A percentile compares a stretch with the other conserved stretches of the same genome.
These are phyloP conservation scores for Cyanoramphus novaezelandiae DNA, from an alignment of 2,113 vertebrate species.

Conservation along the genomic window DNA sequence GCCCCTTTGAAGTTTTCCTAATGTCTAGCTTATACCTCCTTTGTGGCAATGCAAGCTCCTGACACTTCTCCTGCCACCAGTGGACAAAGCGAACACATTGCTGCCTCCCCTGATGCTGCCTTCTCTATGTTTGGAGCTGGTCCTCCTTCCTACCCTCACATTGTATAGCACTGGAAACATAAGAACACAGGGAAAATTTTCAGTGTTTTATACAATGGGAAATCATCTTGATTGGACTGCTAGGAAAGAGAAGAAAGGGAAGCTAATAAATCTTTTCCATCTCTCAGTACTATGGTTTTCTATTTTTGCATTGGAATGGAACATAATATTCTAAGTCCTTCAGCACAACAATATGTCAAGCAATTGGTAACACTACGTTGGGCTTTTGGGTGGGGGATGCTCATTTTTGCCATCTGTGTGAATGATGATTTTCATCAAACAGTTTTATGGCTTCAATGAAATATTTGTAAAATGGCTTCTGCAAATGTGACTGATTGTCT, in stretches of 20 bases:
- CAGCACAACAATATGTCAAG: not conserved
- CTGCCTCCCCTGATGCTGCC: not conserved
- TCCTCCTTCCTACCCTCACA: not conserved
- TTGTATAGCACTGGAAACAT: not conserved
- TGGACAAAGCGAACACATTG: accelerated
- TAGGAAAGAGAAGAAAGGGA: slow-evolving; percentile 34
- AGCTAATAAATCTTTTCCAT: slow-evolving; percentile 49
- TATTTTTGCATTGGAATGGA: slow-evolving; percentile 54
- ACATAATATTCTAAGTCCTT: slow-evolving; percentile 33
- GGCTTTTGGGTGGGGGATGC: not conserved
- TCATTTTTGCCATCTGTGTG: slow-evolving; percentile 8
- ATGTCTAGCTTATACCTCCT: not conserved
- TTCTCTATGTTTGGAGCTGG: not conserved
- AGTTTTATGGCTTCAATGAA: slow-evolving; percentile 9
- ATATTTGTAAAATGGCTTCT: slow-evolving; percentile 27
- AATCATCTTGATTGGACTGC: not conserved
- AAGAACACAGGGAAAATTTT: not conserved
- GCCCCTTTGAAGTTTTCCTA: not conserved
- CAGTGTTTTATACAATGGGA: not conserved
- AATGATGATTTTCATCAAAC: slow-evolving; percentile 44
- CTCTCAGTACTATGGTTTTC: slow-evolving; percentile 11
- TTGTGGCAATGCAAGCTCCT: not conserved
- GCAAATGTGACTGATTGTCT: slow-evolving; percentile 10
- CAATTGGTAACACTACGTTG: slow-evolving; percentile 14
- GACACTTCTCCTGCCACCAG: not conserved